Evolutionary conservation across 2,113 vertebrate genomes (phyloP).

Genomic region (Propithecus coquereli): DNA sequence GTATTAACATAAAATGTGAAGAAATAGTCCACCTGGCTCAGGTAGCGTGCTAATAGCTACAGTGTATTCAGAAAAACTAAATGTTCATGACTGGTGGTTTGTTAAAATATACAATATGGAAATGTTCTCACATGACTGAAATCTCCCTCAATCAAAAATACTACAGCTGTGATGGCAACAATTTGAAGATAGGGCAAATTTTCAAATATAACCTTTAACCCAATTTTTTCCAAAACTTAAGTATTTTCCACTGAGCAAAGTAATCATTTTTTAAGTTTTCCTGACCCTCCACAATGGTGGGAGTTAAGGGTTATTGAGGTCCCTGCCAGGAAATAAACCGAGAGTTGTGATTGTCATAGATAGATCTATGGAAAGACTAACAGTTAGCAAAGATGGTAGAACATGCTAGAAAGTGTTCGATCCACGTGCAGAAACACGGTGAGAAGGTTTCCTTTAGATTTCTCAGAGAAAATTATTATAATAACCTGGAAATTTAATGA

Average conservation of each 20-base stretch:
- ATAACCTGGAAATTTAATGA: constrained; percentile 68
- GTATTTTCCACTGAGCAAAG: constrained; percentile 55
- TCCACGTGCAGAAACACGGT: constrained; percentile 43
- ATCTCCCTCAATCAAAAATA: neutral
- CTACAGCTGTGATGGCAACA: neutral
- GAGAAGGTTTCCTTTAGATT: constrained; percentile 57
- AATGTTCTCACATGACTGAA: neutral
- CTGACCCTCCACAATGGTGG: constrained; percentile 38
- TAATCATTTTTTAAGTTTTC: constrained; percentile 63
- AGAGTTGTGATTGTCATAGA: constrained; percentile 61
- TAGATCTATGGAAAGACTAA: constrained; percentile 60
- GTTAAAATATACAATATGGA: neutral
- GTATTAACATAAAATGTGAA: neutral
- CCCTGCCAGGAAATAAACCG: constrained; percentile 75
- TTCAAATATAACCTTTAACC: constrained; percentile 34
- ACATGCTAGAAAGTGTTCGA: constrained; percentile 28
- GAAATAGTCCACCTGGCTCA: neutral
- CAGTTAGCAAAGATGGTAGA: constrained; percentile 54
- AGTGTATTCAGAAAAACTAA: neutral
- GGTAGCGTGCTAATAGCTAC: neutral
- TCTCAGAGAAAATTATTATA: constrained; percentile 55
- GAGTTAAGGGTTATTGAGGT: constrained; percentile 71
- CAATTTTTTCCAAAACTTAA: constrained; percentile 33
- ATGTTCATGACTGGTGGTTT: neutral
- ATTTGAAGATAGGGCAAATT: neutral